Evolutionary conservation across 2,888 invertebrate species (phyloP), one percentile per base, ranked within the genome.

Genomic region (Mellilla xanthometata): DNA sequence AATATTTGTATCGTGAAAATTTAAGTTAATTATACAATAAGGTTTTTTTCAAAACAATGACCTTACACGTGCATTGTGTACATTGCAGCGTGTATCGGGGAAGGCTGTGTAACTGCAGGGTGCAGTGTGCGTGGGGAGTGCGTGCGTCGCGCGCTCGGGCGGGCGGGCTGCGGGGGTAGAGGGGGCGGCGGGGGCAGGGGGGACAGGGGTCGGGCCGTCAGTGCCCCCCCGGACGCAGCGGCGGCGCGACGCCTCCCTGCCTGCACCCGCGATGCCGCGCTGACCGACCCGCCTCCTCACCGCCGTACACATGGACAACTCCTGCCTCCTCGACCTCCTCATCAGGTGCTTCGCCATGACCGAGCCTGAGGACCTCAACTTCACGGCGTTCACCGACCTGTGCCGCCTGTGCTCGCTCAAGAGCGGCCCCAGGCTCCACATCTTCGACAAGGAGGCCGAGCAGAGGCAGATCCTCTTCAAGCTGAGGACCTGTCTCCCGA

Each of bases 381-480:
- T 92, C 80, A 90, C 91, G 66, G 91, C 91, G 72, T 93, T 93
- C 81, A 91, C 92, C 56, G 93, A 94, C 86, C 90, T 94, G 62
- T 94, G 94, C 76, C 90, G 94, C 72, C 89, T 94, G 58, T 94
- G 94, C 76, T 93, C 93, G 61, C 85, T 94, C 62, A 93, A 93
- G 81, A 92, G 92, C 71, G 93, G 92, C 55, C 92, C 93, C 60
- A 90, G 93, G 75, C 90, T 94, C 61, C 92, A 93, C 74, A 92
- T 94, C 70, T 94, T 94, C 75, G 94, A 93, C 71, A 93, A 93
- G 74, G 93, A 93, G 74, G 92, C 93, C 39, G 94, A 94, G 72
- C 93, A 93, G 74, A 86, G 93, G 60, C 93, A 94, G 81, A 85
- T 94, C 58, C 85, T 93, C 46, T 93, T 93, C 74, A 94, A 94